These are phyloP conservation scores for Rafetus swinhoei DNA, from an alignment of 2,113 vertebrate genomes.

Conservation along the genomic window DNA sequence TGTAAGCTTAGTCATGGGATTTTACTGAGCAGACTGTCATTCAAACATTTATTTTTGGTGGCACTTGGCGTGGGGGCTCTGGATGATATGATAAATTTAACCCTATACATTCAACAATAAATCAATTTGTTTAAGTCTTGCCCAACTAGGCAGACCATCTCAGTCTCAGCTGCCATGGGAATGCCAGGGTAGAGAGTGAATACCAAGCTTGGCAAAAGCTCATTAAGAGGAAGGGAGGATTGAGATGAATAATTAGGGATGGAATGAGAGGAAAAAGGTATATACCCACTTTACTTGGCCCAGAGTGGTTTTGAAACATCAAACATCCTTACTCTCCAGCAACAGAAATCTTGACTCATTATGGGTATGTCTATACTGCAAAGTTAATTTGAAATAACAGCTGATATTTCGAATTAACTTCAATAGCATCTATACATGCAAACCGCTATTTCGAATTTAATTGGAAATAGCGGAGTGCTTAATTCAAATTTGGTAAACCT, in stretches of 20 bases:
- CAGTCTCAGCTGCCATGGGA: not conserved
- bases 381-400: too few species aligned
- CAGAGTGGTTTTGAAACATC: not conserved
- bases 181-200: not conserved
- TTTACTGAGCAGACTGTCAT: conserved; percentile 49
- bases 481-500: too few species aligned
- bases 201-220: not conserved
- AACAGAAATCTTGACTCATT: not conserved
- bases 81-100: conserved; percentile 1
- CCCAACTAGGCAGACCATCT: not conserved
- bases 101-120: conserved; percentile 4
- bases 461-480: too few species aligned
- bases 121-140: not conserved
- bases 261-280: not conserved
- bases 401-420: too few species aligned
- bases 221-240: not conserved
- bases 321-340: not conserved
- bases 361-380: too few species aligned
- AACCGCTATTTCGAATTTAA: too few species aligned
- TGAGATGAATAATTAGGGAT: not conserved
- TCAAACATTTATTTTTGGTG: conserved; percentile 43
- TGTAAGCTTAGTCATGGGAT: conserved; percentile 20
- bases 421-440: too few species aligned
- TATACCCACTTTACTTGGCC: not conserved
- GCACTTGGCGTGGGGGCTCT: not conserved